Base-by-base conservation (phyloP, 2,113 vertebrate genomes). In the Neopipo cinnamomea region DNA sequence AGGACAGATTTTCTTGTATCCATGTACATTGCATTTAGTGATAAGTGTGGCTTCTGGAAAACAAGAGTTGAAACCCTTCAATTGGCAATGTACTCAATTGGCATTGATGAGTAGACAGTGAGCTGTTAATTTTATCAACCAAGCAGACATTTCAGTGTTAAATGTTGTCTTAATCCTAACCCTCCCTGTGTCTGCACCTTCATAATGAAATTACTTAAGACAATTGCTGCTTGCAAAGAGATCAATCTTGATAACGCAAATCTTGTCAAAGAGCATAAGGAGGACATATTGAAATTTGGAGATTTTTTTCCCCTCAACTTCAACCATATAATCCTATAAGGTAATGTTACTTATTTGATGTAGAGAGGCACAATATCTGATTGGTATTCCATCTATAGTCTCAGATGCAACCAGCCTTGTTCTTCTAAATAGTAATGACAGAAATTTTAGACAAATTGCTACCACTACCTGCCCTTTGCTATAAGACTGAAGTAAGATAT, bases 171-270 rank as follows among this genome's bases (percentile, higher is more conserved):
- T 91, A 86, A 86, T 86, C 31, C 23, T 31, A 84, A 53, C 3
- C 3, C 6, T 86, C n/a, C 22, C 46, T 53, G 21, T 68, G 56
- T 81, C 59, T 35, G 11, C 67, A 63, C 9, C 14, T 81, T 59
- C 6, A n/a, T 81, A 95, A 92, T 87, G 20, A 91, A 86, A 84
- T 91, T 91, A 93, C 59, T 68, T 77, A 53, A 86, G 8, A 77
- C 8, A 86, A 59, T 83, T 83, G 25, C 14, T 56, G 12, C n/a
- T 80, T 91, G 37, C 42, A 55, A 83, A 77, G 25, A 73, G 11
- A 89, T 92, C 41, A 73, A 23, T 91, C 63, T 83, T 71, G 15
- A 77, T 71, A 84, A 86, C 11, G 76, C 9, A 28, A 49, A 58
- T 35, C 22, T 85, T 84, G 28, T 58, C 31, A 50, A 91, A 72